Evolutionary conservation across 2,113 vertebrate genomes (phyloP).

Genomic region (Urocitellus parryii): DNA sequence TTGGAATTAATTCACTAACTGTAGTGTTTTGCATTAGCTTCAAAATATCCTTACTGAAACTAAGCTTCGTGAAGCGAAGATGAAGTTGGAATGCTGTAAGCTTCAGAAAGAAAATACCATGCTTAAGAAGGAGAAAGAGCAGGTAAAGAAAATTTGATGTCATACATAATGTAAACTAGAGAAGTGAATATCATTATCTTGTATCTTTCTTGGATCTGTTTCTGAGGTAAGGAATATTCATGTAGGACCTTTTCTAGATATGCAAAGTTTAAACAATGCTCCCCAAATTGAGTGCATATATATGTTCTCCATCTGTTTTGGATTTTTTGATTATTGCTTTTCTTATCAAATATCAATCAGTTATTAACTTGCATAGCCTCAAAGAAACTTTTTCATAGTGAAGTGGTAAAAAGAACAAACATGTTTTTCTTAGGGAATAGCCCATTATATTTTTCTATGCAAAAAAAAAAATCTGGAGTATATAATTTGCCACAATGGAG

Average conservation of each 20-base stretch:
- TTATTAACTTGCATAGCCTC: not conserved
- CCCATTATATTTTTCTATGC: too few species aligned
- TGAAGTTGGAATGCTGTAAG: constrained; percentile 90
- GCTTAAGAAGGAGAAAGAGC: constrained; percentile 93
- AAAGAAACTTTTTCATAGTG: not conserved
- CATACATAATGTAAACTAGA: not conserved
- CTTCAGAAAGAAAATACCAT: constrained; percentile 91
- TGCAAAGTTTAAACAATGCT: not conserved
- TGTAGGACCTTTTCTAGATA: not conserved
- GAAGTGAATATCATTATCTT: rapidly evolving
- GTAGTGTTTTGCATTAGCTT: constrained; percentile 85
- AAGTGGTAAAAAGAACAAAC: too few species aligned
- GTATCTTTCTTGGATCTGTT: not conserved
- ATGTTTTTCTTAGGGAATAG: too few species aligned
- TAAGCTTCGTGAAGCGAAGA: constrained; percentile 94
- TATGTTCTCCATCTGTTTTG: not conserved
- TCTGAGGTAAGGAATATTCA: not conserved
- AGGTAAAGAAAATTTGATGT: constrained; percentile 83
- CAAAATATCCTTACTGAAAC: constrained; percentile 93
- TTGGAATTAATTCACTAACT: constrained; percentile 14
- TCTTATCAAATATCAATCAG: not conserved
- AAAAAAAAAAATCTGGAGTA: too few species aligned
- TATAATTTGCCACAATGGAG: too few species aligned
- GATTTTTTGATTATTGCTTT: not conserved
- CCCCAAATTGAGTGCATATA: not conserved